Conservation (phyloP, 2,888 invertebrate genomes). For the Petrolisthes cinctipes region DNA sequence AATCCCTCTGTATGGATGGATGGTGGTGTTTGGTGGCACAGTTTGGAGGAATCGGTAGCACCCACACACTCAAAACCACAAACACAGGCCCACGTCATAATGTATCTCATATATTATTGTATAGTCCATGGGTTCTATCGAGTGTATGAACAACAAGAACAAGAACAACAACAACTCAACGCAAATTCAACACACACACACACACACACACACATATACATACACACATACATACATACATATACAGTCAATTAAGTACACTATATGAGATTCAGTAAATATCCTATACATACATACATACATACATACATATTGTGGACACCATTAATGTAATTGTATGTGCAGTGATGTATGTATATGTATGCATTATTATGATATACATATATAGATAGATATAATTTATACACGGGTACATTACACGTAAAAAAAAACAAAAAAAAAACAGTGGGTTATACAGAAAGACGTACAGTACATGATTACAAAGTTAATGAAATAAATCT, state of each 20-base stretch:
- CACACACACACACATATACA: conserved; percentile 2
- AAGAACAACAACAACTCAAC: background rate
- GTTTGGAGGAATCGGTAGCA: no score
- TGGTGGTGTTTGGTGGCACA: no score
- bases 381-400: background rate
- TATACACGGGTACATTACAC: background rate
- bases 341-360: background rate
- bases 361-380: background rate
- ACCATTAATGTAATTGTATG: background rate
- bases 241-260: no score
- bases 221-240: background rate
- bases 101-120: no score
- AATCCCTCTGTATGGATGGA: no score
- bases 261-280: no score
- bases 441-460: background rate
- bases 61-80: no score
- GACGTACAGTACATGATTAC: background rate
- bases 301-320: background rate
- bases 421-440: background rate
- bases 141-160: background rate
- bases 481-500: no score
- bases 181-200: background rate
- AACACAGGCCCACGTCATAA: no score
- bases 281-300: background rate
- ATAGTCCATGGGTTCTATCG: no score